Evolutionary conservation across 2,797 vertebrate genomes (phyloP).

Genomic region (Sebastolobus altivelis): DNA sequence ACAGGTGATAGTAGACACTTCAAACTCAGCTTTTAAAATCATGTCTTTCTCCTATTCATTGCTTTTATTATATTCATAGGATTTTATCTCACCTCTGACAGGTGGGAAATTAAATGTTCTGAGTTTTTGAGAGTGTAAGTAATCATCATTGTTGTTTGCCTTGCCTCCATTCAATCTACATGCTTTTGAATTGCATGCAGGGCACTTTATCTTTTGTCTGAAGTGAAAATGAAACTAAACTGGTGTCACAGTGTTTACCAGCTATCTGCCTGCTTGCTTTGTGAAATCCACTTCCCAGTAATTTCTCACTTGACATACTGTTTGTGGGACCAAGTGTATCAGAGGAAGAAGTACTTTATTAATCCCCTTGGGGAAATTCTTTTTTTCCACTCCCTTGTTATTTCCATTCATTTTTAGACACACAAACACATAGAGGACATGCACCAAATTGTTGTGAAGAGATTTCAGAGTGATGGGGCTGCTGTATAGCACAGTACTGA

Average conservation of each 20-base stretch:
- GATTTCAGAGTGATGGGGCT: not conserved
- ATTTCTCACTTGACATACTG: slow-evolving; percentile 21
- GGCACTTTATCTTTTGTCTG: slow-evolving; percentile 24
- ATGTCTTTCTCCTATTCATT: not conserved
- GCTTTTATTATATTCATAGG: not conserved
- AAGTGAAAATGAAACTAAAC: slow-evolving; percentile 24
- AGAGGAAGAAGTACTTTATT: not conserved
- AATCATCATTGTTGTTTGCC: slow-evolving; percentile 11
- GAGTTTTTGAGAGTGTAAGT: not conserved
- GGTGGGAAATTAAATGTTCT: not conserved
- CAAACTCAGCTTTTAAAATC: not conserved
- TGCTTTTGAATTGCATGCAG: not conserved
- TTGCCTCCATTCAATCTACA: not conserved
- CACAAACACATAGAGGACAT: not conserved
- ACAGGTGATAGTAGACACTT: not conserved
- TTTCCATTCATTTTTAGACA: not conserved
- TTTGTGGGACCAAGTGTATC: not conserved
- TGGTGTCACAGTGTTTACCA: slow-evolving; percentile 23
- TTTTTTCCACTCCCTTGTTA: not conserved
- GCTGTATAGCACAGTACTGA: no score
- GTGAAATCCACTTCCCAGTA: not conserved
- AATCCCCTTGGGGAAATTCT: not conserved
- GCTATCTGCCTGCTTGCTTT: slow-evolving; percentile 13
- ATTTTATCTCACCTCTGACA: slow-evolving; percentile 9
- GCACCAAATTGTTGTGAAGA: not conserved